These are phyloP conservation scores for Cavia porcellus DNA, from an alignment of 2,113 vertebrate genomes.

Conservation along the genomic window DNA sequence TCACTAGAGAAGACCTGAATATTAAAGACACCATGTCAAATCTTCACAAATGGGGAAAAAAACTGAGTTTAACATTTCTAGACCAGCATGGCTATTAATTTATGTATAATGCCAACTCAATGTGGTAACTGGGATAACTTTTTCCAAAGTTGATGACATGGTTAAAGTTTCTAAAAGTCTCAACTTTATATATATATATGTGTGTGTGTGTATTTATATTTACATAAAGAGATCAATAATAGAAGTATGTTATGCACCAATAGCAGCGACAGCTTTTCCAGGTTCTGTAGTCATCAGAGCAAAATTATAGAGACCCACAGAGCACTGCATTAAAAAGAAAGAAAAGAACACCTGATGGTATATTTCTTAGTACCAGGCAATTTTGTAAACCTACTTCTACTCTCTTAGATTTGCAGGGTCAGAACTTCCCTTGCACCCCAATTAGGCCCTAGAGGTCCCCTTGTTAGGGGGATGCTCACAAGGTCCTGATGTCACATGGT, in stretches of 20 bases:
- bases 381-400: not conserved
- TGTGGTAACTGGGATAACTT: not conserved
- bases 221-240: not conserved
- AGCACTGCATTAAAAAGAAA: not conserved
- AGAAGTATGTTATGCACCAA: not conserved
- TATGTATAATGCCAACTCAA: not conserved
- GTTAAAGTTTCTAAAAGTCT: not conserved
- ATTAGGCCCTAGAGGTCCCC: accelerated
- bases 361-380: not conserved
- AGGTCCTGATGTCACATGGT: accelerated
- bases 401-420: not conserved
- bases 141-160: not conserved
- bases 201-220: not conserved
- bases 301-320: not conserved
- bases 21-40: not conserved
- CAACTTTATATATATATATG: not conserved
- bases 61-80: not conserved
- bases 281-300: not conserved
- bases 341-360: not conserved
- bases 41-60: not conserved
- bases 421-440: not conserved
- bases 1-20: not conserved
- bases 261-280: not conserved
- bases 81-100: not conserved
- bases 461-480: accelerated